Base-by-base conservation (phyloP, 2,113 vertebrate genomes). In the Phyllostomus hastatus region DNA sequence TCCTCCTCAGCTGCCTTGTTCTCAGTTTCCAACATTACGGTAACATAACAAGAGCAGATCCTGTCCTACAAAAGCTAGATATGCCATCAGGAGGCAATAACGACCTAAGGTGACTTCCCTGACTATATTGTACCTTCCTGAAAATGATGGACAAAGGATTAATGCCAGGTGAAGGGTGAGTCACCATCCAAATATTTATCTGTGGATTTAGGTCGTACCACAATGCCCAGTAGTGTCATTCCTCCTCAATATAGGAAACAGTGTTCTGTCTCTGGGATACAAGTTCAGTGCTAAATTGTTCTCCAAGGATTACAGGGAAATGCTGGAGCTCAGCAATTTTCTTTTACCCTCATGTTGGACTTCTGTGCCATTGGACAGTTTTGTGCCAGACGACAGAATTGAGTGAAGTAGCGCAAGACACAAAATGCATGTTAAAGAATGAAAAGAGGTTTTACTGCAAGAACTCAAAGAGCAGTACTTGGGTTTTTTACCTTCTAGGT, bases 151-250 rank as follows among this genome's bases (percentile, higher is more conserved):
- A n/a, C 91, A 94, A 84, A 94, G 75, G 79, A 96, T 93, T 83
- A 94, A 91, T 84, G 79, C 75, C 90, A 94, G 83, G 87, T 91
- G 80, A 92, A 96, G 73, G 88, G 54, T 0, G 20, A 92, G 73
- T 85, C 2, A 1, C 59, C 3, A 0, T 96, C 95, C 95, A 96
- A 95, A 96, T 94, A 78, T 89, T 94, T 96, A 91, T 96, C 95
- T 95, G 79, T 95, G 93, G 88, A 97, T 97, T 92, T 96, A 93
- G 95, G 97, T 97, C 96, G 95, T n/a, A 93, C 43, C 79, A 95
- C 91, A 96, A 96, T 95, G 94, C 95, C 83, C 86, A 90, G 82
- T 94, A 97, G 93, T 96, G 95, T 95, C 88, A 15, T 96, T 96
- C 78, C 82, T 73, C 88, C 89, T 97, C 94, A 35, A 6, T 1